Evolutionary conservation across 2,888 invertebrate species (phyloP), one percentile per base, ranked within the genome.

Genomic region (Athetis lepigone): DNA sequence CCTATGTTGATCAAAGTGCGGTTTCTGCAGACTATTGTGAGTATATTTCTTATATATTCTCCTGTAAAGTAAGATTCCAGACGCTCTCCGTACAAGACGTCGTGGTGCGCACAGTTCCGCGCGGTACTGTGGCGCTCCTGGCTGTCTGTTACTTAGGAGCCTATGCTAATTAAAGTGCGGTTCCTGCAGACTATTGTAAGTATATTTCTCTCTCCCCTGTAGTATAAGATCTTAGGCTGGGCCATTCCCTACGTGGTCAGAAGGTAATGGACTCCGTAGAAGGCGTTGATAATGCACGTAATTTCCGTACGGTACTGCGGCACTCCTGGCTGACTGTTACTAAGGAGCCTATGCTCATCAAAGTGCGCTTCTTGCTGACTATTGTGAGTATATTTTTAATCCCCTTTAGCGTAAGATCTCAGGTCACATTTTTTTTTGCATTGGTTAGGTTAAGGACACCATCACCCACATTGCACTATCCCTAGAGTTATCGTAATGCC

Each of bases 71-170:
- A n/a, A n/a, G n/a, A n/a, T n/a, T n/a, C n/a, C n/a, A n/a, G n/a
- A n/a, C 87, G 92, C 2, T 94, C 94, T 46, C 96, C 97, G 0
- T 98, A 98, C 95, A 97, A 98, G 91, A 98, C 98, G 1, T 96
- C 97, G 0, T 99, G 98, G 98, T 97, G 96, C 64, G 96, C 97
- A 60, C 99, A 99, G 94, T 98, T 99, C 89, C 91, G 96, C 0
- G 98, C 98, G 0, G 97, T 99, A 0, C 92, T 99, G 8, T 98
- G 98, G 98, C 95, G 99, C 50, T 98, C 98, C 11, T 98, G 98
- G 97, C 93, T 98, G 33, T 97, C 98, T 40, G 97, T 98, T 39
- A 96, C 98, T 54, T 98, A 99, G 86, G 99, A 99, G 84, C 99
- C 99, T 0, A 96, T 98, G 88, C 95, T 99, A 23, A 97, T 99